These are phyloP conservation scores for Thaleichthys pacificus DNA, from an alignment of 2,797 vertebrate genomes.

Conservation along the genomic window DNA sequence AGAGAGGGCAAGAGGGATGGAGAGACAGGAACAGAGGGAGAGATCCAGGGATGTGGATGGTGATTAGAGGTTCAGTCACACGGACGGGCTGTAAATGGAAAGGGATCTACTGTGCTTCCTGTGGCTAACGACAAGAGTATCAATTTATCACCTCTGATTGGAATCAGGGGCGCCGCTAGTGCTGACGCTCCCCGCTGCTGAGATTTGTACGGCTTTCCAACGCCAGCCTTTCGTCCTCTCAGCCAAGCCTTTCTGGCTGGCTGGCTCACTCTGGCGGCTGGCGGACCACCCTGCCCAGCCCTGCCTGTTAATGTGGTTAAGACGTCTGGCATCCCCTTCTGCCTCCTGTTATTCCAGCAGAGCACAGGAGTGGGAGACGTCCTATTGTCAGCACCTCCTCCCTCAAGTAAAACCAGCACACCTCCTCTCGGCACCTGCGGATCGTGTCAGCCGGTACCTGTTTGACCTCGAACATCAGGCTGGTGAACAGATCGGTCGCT, in stretches of 20 bases:
- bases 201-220: background rate
- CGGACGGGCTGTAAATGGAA: no score
- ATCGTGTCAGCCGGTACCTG: background rate
- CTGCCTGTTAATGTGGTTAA: conserved; percentile 1
- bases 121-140: conserved; percentile 5
- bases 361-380: conserved; percentile 7
- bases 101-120: conserved; percentile 15
- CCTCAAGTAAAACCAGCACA: conserved; percentile 1
- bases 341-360: conserved; percentile 5
- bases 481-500: conserved; percentile 19
- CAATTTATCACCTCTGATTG: background rate
- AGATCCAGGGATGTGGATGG: background rate
- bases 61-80: background rate
- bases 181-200: background rate
- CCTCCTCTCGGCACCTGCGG: conserved; percentile 9
- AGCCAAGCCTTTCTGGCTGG: background rate
- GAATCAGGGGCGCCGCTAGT: background rate
- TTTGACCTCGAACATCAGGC: conserved; percentile 3
- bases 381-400: conserved; percentile 20
- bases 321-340: conserved; percentile 4
- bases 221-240: no score
- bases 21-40: no score
- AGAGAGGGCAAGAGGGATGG: no score
- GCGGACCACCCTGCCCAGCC: background rate
- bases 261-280: background rate